Base-by-base conservation (phyloP, 2,113 vertebrate species). In the Xenopus borealis region DNA sequence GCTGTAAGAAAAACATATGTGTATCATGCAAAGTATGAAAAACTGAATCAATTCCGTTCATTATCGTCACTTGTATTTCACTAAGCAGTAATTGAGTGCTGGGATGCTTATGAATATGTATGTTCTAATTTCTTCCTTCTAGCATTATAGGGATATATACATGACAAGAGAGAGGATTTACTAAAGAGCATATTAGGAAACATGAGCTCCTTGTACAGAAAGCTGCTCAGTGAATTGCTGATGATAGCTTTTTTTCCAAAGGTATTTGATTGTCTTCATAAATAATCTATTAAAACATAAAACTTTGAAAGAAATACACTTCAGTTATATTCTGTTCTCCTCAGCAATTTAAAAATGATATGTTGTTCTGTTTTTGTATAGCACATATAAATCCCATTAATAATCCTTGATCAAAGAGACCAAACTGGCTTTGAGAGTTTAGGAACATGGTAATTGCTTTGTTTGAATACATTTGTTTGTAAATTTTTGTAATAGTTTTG, bases 371-470 rank as follows among this genome's bases (percentile, higher is more conserved):
- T 87, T 87, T 90, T 87, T 84, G 81, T 88, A 84, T 87, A 86
- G 85, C 79, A 79, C 82, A 83, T 87, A 89, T 88, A 88, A 84
- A 87, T 86, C 2, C 83, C 83, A 83, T 88, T 88, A 64, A 88
- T 88, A 86, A 88, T 85, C 88, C 86, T 84, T 88, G 87, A 89
- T 90, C 90, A 89, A 90, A 90, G 88, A 83, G 87, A 87, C 82
- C 80, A 80, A 72, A 79, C 85, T 88, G 83, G 3, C 3, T 27
- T 27, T 27, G 23, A 27, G 23, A 83, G 84, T 85, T 81, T 84
- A 83, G 85, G 82, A 81, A 84, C 81, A 40, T 40, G 33, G 33
- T 40, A 40, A 40, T 40, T 40, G 33, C 33, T 40, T 40, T 40
- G 83, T 87, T 87, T 86, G 85, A 88, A 89, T 89, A 83, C 84